These are phyloP conservation scores for Drosophila buzzatii DNA, from an alignment of 2,888 invertebrate genomes.

Conservation along the genomic window DNA sequence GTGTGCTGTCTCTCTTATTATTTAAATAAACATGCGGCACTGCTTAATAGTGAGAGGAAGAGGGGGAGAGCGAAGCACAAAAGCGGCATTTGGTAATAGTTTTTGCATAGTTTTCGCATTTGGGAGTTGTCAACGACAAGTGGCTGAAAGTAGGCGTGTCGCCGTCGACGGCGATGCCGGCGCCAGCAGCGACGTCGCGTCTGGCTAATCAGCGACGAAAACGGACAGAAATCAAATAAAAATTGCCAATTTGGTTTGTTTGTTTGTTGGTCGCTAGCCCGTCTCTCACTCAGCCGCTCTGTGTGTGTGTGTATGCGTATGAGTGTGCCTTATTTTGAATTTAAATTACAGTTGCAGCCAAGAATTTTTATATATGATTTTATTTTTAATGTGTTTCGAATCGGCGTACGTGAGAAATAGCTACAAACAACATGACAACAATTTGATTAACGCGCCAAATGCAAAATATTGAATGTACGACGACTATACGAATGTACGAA, in stretches of 20 bases:
- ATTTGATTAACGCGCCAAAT: constrained; percentile 35
- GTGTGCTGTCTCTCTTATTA: constrained; percentile 31
- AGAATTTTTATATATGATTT: constrained; percentile 70
- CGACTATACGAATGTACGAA: background rate
- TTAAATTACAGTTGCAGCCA: constrained; percentile 65
- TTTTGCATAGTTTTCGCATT: constrained; percentile 50
- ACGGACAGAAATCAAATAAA: constrained; percentile 75
- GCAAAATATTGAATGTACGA: constrained; percentile 9
- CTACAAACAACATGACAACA: constrained; percentile 40
- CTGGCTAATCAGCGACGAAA: constrained; percentile 71
- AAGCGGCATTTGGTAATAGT: constrained; percentile 46
- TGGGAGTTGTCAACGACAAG: constrained; percentile 48
- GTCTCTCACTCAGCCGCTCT: background rate
- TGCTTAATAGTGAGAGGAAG: constrained; percentile 15
- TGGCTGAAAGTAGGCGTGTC: constrained; percentile 58
- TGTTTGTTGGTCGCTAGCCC: constrained; percentile 31
- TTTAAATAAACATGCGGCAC: constrained; percentile 50
- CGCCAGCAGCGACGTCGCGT: constrained; percentile 21
- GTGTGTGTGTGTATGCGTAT: constrained; percentile 24
- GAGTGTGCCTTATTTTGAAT: constrained; percentile 59
- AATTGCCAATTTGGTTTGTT: constrained; percentile 68
- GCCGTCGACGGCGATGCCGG: constrained; percentile 25
- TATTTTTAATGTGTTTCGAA: constrained; percentile 63
- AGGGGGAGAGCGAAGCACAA: background rate
- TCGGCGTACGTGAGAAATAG: constrained; percentile 65